Percentiles rank a stretch among this genome's conserved stretches.
Conservation (phyloP, 2,888 invertebrate genomes). For the Tanytarsus gracilentus region DNA sequence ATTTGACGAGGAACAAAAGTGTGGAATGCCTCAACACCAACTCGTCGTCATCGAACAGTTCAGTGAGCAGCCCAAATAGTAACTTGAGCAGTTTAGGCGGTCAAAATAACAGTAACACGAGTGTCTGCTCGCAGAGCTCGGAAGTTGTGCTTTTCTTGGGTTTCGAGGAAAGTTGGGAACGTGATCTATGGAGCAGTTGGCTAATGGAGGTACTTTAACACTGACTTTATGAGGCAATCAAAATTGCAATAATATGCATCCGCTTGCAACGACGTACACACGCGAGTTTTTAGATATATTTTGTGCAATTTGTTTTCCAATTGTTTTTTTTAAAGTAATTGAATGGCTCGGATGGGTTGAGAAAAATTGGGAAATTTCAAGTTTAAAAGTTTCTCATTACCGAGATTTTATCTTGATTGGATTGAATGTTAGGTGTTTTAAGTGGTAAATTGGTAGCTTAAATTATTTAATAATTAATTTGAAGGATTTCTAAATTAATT, state of each 20-base stretch:
- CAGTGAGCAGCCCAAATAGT: conserved; percentile 45
- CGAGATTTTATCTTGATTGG: too few relatives aligned
- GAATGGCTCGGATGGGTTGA: too few relatives aligned
- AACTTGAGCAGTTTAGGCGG: conserved; percentile 39
- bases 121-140: conserved; percentile 40
- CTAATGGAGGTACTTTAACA: conserved; percentile 47
- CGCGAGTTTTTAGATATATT: background rate
- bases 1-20: conserved; percentile 31
- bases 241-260: background rate
- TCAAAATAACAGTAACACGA: conserved; percentile 31
- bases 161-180: conserved; percentile 56
- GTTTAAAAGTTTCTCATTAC: too few relatives aligned
- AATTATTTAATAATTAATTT: too few relatives aligned
- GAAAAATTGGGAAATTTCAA: too few relatives aligned
- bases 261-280: background rate
- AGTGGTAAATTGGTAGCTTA: too few relatives aligned
- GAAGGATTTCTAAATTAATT: too few relatives aligned
- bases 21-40: conserved; percentile 25
- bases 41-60: conserved; percentile 39
- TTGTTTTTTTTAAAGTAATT: too few relatives aligned
- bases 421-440: too few relatives aligned
- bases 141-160: conserved; percentile 52
- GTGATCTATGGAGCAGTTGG: conserved; percentile 58
- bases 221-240: background rate
- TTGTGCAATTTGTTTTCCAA: conserved; percentile 2